Percentiles rank a stretch among this genome's conserved stretches.
Evolutionary conservation across 2,113 vertebrate genomes (phyloP).

Genomic region (Egretta garzetta): DNA sequence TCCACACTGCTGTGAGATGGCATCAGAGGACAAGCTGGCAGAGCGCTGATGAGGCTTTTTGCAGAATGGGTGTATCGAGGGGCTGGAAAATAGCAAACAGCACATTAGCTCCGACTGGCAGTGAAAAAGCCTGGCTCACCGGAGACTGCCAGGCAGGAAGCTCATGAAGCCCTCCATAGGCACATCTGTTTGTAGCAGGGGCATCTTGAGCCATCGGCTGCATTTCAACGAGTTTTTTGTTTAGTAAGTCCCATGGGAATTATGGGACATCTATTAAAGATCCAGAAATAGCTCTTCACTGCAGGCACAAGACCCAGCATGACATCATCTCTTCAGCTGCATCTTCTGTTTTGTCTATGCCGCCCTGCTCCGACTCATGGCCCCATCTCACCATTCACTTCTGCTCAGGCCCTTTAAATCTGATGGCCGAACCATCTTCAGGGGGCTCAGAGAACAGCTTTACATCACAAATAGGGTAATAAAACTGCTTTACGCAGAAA

Average conservation of each 20-base stretch:
- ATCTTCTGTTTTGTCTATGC: slow-evolving; percentile 48
- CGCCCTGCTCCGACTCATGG: neutral
- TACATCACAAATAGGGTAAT: neutral
- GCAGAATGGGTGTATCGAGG: neutral
- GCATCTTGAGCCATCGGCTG: neutral
- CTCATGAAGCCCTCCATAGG: neutral
- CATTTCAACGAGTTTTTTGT: slow-evolving; percentile 56
- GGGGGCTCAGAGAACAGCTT: neutral
- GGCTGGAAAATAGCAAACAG: neutral
- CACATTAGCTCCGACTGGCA: neutral
- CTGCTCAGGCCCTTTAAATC: neutral
- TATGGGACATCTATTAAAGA: slow-evolving; percentile 75
- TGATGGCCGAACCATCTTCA: neutral
- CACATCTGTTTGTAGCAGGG: slow-evolving; percentile 18
- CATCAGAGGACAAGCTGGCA: neutral
- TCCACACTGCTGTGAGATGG: neutral
- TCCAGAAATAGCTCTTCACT: slow-evolving; percentile 79
- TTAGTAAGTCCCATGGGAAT: slow-evolving; percentile 61
- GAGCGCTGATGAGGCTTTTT: neutral
- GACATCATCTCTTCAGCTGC: slow-evolving; percentile 53
- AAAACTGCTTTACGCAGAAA: neutral
- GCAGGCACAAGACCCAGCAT: slow-evolving; percentile 67
- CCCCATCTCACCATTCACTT: neutral
- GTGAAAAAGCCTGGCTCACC: accelerated
- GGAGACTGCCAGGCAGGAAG: neutral